These are phyloP conservation scores for Papilio elwesi DNA, from an alignment of 2,888 invertebrate species.

Conservation along the genomic window DNA sequence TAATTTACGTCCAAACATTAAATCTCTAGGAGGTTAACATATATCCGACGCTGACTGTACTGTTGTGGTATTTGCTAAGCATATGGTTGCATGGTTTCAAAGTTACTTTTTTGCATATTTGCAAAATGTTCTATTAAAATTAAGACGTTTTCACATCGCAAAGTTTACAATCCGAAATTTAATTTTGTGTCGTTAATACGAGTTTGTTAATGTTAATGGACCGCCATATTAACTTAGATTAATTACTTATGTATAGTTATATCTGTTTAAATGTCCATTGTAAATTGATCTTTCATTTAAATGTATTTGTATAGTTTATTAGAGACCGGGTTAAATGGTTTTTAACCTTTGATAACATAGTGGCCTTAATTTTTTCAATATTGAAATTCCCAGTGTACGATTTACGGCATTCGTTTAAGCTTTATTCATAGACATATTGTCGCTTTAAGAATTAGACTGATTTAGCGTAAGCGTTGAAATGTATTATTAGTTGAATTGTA, in stretches of 20 bases:
- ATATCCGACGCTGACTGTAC: neutral
- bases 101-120: conserved; percentile 21
- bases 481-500: conserved; percentile 78
- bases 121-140: conserved; percentile 4
- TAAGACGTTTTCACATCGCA: neutral
- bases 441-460: conserved; percentile 85
- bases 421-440: conserved; percentile 81
- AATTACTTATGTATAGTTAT: conserved; percentile 51
- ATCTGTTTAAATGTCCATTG: conserved; percentile 49
- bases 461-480: conserved; percentile 82
- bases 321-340: conserved; percentile 53
- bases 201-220: conserved; percentile 48
- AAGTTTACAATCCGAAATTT: conserved; percentile 18
- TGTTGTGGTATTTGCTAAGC: conserved; percentile 2
- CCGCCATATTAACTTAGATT: conserved; percentile 67
- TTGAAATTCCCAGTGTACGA: conserved; percentile 77
- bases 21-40: neutral
- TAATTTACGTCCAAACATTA: conserved; percentile 11
- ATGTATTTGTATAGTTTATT: conserved; percentile 48
- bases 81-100: conserved; percentile 5
- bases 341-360: conserved; percentile 58
- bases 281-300: conserved; percentile 45
- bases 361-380: conserved; percentile 70
- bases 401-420: conserved; percentile 77
- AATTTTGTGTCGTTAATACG: conserved; percentile 39